Base-by-base conservation (phyloP, 2,888 invertebrate genomes). In the Caenorhabditis uteleia region DNA sequence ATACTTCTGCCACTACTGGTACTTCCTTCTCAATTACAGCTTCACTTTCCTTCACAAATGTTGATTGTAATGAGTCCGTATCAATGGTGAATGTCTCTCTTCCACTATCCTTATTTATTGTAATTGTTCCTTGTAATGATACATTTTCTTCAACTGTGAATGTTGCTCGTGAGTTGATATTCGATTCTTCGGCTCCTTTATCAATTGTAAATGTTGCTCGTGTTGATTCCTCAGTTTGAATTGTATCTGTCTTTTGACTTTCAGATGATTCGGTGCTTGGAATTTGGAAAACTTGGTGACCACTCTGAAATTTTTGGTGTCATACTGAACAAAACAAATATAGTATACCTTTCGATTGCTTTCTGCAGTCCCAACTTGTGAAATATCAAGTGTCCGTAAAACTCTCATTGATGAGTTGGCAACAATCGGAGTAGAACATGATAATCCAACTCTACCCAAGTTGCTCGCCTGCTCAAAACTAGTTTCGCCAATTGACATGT, bases 351-450 rank as follows among this genome's bases (percentile, higher is more conserved):
- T 20, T 38, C 7, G 7, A n/a, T 34, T 34, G 7, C 34, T 31
- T 10, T 53, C 53, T 2, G 43, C 26, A 18, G 27, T 48, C 10
- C 53, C 27, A 10, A 60, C 60, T 20, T 49, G 60, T 1, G 60
- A 60, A 20, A 34, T n/a, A n/a, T 34, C n/a, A 10, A 7, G n/a
- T 5, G 5, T 12, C n/a, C n/a, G 8, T 7, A 34, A 34, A 5
- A 14, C 34, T 34, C 10, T n/a, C n/a, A 34, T n/a, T 10, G 10
- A 14, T 34, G n/a, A 7, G n/a, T 34, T 34, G 8, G 34, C 34
- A n/a, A 5, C 10, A 5, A n/a, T 34, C 5, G 34, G 34, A 12
- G 34, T 34, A 7, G 34, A 34, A 7, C 8, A 34, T n/a, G 10
- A 10, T n/a, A 34, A 5, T n/a, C 8, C 8, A 34, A n/a, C n/a